Base-by-base conservation (phyloP, 2,797 vertebrate species). In the Falco novaeseelandiae region DNA sequence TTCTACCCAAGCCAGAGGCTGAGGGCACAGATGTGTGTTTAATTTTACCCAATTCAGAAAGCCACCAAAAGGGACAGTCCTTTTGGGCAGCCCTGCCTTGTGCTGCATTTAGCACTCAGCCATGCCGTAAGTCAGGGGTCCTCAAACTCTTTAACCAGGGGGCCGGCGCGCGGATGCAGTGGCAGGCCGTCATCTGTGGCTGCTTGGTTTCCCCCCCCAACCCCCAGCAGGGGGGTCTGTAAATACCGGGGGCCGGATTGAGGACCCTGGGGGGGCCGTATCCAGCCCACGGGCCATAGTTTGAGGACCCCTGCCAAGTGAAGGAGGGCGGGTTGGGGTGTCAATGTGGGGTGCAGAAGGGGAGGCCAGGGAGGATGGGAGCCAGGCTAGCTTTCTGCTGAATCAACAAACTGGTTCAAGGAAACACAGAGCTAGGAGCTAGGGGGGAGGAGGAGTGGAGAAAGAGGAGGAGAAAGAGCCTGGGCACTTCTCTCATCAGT, bases 261-360 rank as follows among this genome's bases (percentile, higher is more conserved):
- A 38, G 38, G 38, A 38, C 38, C 38, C 38, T 38, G 11, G 38
- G 38, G 38, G 38, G 38, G 11, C 38, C 38, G 38, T 38, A 38
- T 38, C 38, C 38, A 11, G 38, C 38, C 38, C 38, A 38, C 3
- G 38, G 38, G 38, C 38, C 36, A 3, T 12, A 38, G 38, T 38
- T 38, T 38, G 38, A 38, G 38, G 38, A 38, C 38, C 38, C 11
- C 38, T 38, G 38, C 38, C 11, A 38, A 77, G 5, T 6, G 18
- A 73, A 4, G 3, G 51, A 30, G 40, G 9, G 4, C 12, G 16
- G 42, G 14, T 23, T 0, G 0, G 9, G 15, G 2, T 19, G 6
- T 54, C 54, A n/a, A 36, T 20, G 9, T 0, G 11, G 11, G 5
- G 8, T 44, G 17, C 34, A 22, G 21, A n/a, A 34, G 44, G 4